Evolutionary conservation across 2,113 vertebrate genomes (phyloP), one percentile per base, ranked within the genome.

Genomic region (Noturus placidus): DNA sequence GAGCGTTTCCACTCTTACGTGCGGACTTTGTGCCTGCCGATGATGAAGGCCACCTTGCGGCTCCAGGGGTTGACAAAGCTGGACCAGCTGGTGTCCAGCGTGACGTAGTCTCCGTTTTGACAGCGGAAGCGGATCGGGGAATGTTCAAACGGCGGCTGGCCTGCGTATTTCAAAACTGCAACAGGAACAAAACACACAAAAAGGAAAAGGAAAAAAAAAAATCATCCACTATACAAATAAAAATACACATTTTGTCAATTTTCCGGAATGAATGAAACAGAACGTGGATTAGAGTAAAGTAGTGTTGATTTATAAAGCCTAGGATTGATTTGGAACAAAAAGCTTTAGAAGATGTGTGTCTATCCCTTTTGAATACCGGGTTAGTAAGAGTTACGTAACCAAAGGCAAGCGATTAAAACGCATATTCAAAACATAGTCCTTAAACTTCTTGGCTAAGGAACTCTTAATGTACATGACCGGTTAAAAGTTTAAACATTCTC

Each of bases 61-160:
- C 96, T 98, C 97, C 97, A 99, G 0, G 96, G 97, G 91, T 97
- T 98, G 91, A 98, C 96, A 88, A 97, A 98, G 92, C 97, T 96
- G 89, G 96, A 97, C 97, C 97, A 98, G 91, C 97, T 98, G 91
- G 97, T 97, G 91, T 97, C 97, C 92, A 98, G 80, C 0, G 96
- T 94, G 86, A 98, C 46, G 83, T 96, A 97, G 92, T 99, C 96
- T 22, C 97, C 97, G 30, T 97, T 98, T 82, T 97, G 96, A 89
- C 97, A 96, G 88, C 95, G 95, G 86, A 99, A 95, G 76, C 97
- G 95, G 81, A 98, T 89, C 0, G 97, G 97, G 2, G 94, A 95
- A 87, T 98, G 97, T 82, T 97, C 97, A 82, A 98, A 98, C 4
- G 97, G 96, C 56, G 96, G 90, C 63, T 96, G 96, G 3, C 97